Percentiles rank a stretch among this genome's conserved stretches.
These are phyloP conservation scores for Asbolus verrucosus DNA, from an alignment of 1,140 invertebrate species.

Conservation along the genomic window DNA sequence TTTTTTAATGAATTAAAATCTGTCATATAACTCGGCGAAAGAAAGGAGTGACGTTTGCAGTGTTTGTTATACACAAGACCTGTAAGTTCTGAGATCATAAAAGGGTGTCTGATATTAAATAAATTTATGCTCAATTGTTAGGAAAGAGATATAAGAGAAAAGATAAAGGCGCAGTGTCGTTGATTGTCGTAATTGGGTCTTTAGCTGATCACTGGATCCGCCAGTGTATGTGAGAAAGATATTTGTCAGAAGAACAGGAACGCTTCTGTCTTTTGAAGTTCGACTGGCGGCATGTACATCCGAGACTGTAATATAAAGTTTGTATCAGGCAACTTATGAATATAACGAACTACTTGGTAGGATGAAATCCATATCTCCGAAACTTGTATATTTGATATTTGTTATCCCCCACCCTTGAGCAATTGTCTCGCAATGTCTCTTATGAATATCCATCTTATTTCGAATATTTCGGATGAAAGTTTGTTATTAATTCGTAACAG, in stretches of 20 bases:
- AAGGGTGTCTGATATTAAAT: no score
- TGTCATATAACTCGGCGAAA: no score
- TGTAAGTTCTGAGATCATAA: no score
- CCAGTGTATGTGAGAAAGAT: slow-evolving; percentile 47
- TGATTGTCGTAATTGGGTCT: background rate
- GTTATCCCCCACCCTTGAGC: slow-evolving; percentile 51
- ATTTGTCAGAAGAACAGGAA: slow-evolving; percentile 52
- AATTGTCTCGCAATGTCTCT: slow-evolving; percentile 45
- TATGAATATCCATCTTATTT: slow-evolving; percentile 46
- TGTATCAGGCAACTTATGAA: slow-evolving; percentile 60
- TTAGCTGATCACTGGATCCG: background rate
- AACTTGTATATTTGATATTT: slow-evolving; percentile 62
- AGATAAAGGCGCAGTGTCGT: no score
- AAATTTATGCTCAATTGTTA: no score
- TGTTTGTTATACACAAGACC: no score
- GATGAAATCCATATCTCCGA: slow-evolving; percentile 60
- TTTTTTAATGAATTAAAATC: no score
- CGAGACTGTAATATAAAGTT: slow-evolving; percentile 60
- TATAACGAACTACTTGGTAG: slow-evolving; percentile 57
- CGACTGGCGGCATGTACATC: slow-evolving; percentile 45
- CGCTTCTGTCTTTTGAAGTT: slow-evolving; percentile 59
- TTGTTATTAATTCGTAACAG: slow-evolving; percentile 41
- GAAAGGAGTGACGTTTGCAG: no score
- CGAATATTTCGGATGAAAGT: slow-evolving; percentile 40
- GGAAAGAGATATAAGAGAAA: no score